Evolutionary conservation across 2,797 vertebrate genomes (phyloP).

Genomic region (Pangasius sanitwongsei): DNA sequence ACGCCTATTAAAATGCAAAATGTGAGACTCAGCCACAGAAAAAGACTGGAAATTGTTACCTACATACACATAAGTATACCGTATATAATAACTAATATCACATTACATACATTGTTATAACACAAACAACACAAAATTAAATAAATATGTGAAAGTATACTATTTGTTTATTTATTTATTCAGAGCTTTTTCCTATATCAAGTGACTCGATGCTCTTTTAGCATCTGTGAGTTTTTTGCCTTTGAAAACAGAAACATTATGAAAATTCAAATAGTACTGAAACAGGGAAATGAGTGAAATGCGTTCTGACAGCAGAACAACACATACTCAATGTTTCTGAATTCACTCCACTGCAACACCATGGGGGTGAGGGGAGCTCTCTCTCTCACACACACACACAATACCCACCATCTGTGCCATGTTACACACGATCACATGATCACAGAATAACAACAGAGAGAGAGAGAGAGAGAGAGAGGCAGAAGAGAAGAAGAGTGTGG

Average conservation of each 20-base stretch:
- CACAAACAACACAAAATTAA: not conserved
- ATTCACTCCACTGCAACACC: conserved; percentile 21
- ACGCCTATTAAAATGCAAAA: too few relatives aligned
- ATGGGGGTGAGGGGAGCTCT: conserved; percentile 25
- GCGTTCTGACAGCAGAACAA: conserved; percentile 7
- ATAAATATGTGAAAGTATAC: not conserved
- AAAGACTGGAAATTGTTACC: too few relatives aligned
- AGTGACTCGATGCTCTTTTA: not conserved
- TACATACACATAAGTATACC: not conserved
- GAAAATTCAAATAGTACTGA: not conserved
- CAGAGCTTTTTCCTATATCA: not conserved
- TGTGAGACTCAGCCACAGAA: too few relatives aligned
- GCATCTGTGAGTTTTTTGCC: not conserved
- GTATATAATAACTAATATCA: not conserved
- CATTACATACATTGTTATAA: not conserved
- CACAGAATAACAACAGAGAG: conserved; percentile 21
- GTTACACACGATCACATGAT: conserved; percentile 33
- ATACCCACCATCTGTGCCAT: conserved; percentile 44
- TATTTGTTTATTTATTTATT: not conserved
- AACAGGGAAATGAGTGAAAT: not conserved
- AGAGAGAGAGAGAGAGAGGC: not conserved
- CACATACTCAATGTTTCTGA: conserved; percentile 7
- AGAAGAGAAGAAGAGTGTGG: not conserved
- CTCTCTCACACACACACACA: not conserved
- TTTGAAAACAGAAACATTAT: not conserved